These are phyloP conservation scores for Heterocephalus glaber DNA, from an alignment of 2,113 vertebrate genomes.

Conservation along the genomic window DNA sequence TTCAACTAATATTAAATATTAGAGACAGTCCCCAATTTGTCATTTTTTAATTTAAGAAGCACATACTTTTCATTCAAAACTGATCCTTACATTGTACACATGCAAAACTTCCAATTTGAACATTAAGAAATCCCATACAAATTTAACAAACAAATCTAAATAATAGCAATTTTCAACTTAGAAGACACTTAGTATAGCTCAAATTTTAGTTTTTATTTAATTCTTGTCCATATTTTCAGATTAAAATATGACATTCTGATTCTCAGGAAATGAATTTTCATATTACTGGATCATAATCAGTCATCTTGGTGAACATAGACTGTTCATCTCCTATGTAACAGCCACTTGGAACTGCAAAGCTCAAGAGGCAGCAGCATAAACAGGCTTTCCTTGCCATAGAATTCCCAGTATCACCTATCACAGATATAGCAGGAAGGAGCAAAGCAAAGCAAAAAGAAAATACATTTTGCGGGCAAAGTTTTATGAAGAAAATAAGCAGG, in stretches of 20 bases:
- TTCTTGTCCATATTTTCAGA: not conserved
- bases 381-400: not conserved
- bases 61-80: not conserved
- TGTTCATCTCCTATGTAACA: not conserved
- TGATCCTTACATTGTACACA: not conserved
- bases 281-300: not conserved
- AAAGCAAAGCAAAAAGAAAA: not conserved
- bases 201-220: not conserved
- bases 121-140: not conserved
- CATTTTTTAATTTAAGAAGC: constrained; percentile 15
- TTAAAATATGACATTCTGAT: not conserved
- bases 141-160: constrained; percentile 12
- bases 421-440: not conserved
- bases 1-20: not conserved
- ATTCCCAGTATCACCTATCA: not conserved
- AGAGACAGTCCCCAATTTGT: not conserved
- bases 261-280: not conserved
- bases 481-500: not conserved
- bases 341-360: not conserved
- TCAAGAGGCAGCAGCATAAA: not conserved
- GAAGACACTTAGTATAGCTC: not conserved
- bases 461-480: not conserved
- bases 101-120: not conserved
- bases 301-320: not conserved
- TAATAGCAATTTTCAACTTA: not conserved